These are phyloP conservation scores for Penelope pileata DNA, from an alignment of 2,113 vertebrate species.

Conservation along the genomic window DNA sequence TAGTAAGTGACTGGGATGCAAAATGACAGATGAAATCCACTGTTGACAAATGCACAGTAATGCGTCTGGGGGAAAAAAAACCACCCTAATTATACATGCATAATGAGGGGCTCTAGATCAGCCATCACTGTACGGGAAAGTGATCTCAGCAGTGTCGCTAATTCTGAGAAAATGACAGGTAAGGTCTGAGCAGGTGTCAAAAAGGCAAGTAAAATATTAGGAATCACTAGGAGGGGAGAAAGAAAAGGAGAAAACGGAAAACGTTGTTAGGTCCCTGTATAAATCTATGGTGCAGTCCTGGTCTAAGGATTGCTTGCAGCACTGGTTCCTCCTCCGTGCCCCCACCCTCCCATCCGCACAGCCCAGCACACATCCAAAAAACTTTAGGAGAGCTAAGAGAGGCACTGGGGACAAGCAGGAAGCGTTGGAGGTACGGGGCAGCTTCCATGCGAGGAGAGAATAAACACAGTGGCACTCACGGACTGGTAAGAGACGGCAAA, in stretches of 20 bases:
- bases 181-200: slow-evolving; percentile 60
- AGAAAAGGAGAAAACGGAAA: not conserved
- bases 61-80: not conserved
- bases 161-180: slow-evolving; percentile 65
- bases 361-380: not conserved
- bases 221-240: not conserved
- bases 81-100: slow-evolving; percentile 61
- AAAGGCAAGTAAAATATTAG: slow-evolving; percentile 39
- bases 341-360: not conserved
- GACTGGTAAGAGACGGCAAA: not conserved
- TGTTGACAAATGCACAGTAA: slow-evolving; percentile 47
- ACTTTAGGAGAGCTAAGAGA: not conserved
- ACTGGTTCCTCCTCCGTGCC: not conserved
- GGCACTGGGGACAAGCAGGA: not conserved
- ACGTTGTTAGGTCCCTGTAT: not conserved
- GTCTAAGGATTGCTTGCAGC: not conserved
- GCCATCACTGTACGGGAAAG: slow-evolving; percentile 46
- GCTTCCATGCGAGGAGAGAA: not conserved
- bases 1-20: slow-evolving; percentile 20
- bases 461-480: not conserved
- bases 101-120: slow-evolving; percentile 64
- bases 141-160: not conserved
- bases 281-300: not conserved
- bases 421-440: not conserved
- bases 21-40: slow-evolving; percentile 40